phyloP scores from a whole-genome alignment of 1,140 invertebrate genomes.

The Trachymyrmex cornetzi region DNA sequence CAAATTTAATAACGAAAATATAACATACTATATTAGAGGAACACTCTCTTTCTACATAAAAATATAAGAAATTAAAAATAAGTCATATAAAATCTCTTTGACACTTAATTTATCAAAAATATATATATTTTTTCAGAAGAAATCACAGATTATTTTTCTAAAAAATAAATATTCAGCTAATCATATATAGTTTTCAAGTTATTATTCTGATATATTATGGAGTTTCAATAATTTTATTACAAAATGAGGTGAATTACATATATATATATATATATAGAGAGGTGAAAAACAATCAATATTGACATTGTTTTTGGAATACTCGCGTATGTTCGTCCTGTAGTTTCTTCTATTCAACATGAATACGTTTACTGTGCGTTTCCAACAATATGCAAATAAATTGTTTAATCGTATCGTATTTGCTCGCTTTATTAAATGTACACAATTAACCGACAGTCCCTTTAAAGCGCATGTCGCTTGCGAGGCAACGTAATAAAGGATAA shows the following conservation, averaged over 20 bases:
- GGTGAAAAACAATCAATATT: conserved; percentile 52
- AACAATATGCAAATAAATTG: conserved; percentile 50
- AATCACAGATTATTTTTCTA: not conserved
- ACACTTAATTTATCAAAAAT: not conserved
- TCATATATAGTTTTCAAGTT: not conserved
- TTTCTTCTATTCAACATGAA: conserved; percentile 44
- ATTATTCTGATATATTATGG: not conserved
- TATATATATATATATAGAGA: too few species aligned
- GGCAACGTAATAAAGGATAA: conserved; percentile 41
- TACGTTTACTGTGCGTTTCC: conserved; percentile 25
- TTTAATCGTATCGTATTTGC: conserved; percentile 45
- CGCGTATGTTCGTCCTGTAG: not conserved
- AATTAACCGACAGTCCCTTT: conserved; percentile 52
- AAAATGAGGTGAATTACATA: not conserved
- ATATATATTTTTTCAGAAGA: conserved; percentile 9
- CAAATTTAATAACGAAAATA: not conserved
- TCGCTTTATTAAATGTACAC: conserved; percentile 55
- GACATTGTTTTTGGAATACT: conserved; percentile 41
- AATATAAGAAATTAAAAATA: conserved; percentile 11
- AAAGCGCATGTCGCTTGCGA: conserved; percentile 38
- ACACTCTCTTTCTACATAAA: not conserved
- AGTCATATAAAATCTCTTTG: not conserved
- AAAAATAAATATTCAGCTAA: not conserved
- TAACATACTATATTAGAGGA: too few species aligned
- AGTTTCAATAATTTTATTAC: conserved; percentile 22